Percentiles rank a stretch among this genome's conserved stretches.
These are phyloP conservation scores for Coregonus sp. DNA, from an alignment of 2,797 vertebrate genomes.

Conservation along the genomic window DNA sequence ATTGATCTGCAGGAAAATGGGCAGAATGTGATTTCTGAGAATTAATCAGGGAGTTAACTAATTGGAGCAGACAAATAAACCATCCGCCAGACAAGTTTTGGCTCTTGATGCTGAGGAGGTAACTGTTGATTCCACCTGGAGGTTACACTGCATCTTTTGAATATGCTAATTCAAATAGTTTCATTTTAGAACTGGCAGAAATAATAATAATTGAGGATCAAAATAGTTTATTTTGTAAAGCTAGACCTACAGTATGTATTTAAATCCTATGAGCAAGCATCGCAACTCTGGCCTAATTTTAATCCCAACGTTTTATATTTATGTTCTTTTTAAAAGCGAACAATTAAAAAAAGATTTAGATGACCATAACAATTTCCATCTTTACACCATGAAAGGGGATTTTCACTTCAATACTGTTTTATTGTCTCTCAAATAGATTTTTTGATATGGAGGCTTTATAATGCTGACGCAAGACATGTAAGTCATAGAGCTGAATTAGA, in stretches of 20 bases:
- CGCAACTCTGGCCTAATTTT: background rate
- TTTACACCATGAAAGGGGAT: slow-evolving; percentile 27
- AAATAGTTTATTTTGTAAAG: background rate
- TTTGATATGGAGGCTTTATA: slow-evolving; percentile 24
- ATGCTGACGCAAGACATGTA: slow-evolving; percentile 23
- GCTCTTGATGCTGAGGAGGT: background rate
- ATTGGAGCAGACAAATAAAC: slow-evolving; percentile 18
- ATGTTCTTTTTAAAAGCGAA: slow-evolving; percentile 1
- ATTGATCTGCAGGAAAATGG: slow-evolving; percentile 27
- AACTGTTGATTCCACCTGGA: background rate
- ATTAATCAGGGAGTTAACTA: slow-evolving; percentile 29
- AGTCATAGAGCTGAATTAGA: slow-evolving; percentile 36
- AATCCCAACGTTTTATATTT: background rate
- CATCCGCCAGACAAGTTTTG: background rate
- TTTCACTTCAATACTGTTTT: slow-evolving; percentile 27
- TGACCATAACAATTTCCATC: slow-evolving; percentile 16
- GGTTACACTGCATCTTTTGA: background rate
- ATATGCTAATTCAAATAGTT: slow-evolving; percentile 9
- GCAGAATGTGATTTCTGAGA: slow-evolving; percentile 25
- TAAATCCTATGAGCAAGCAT: background rate
- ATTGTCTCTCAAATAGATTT: slow-evolving; percentile 35
- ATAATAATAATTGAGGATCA: background rate
- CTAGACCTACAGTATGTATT: background rate
- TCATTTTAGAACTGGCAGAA: background rate
- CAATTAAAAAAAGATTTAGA: slow-evolving; percentile 20